These are phyloP conservation scores for Cardiocondyla obscurior DNA, from an alignment of 1,140 invertebrate species.

Conservation along the genomic window DNA sequence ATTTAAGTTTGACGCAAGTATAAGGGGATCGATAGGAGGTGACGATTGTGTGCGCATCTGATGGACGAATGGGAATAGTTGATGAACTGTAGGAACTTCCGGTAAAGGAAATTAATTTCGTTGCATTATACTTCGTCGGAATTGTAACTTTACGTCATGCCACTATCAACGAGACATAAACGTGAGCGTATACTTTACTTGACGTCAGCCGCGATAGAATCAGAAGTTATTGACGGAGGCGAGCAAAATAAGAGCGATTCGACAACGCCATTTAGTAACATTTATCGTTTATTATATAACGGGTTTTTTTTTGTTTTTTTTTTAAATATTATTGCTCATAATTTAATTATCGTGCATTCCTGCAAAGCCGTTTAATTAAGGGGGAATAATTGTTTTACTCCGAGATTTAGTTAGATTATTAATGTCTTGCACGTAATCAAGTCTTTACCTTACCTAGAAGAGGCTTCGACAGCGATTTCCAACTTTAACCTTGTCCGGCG, in stretches of 20 bases:
- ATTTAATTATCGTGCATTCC: neutral
- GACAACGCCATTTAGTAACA: neutral
- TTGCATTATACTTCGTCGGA: slow-evolving; percentile 3
- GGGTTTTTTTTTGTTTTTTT: neutral
- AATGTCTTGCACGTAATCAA: neutral
- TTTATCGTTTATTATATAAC: neutral
- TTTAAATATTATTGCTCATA: neutral
- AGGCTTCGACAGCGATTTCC: slow-evolving; percentile 76
- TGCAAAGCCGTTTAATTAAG: neutral
- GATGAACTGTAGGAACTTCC: slow-evolving; percentile 11
- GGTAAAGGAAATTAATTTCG: neutral
- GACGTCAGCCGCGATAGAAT: slow-evolving; percentile 24
- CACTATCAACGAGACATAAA: neutral
- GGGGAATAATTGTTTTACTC: no score
- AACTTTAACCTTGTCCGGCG: slow-evolving; percentile 68
- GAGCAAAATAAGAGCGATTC: neutral
- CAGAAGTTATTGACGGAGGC: neutral
- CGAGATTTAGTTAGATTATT: no score
- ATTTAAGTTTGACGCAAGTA: slow-evolving; percentile 17
- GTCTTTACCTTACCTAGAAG: slow-evolving; percentile 71
- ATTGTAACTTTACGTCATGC: slow-evolving; percentile 27
- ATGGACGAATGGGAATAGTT: slow-evolving; percentile 24
- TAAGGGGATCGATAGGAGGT: slow-evolving; percentile 30
- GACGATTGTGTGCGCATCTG: slow-evolving; percentile 10
- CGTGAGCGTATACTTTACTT: neutral